Evolutionary conservation across 2,888 invertebrate genomes (phyloP).

Genomic region (Ornithoptera alexandrae): DNA sequence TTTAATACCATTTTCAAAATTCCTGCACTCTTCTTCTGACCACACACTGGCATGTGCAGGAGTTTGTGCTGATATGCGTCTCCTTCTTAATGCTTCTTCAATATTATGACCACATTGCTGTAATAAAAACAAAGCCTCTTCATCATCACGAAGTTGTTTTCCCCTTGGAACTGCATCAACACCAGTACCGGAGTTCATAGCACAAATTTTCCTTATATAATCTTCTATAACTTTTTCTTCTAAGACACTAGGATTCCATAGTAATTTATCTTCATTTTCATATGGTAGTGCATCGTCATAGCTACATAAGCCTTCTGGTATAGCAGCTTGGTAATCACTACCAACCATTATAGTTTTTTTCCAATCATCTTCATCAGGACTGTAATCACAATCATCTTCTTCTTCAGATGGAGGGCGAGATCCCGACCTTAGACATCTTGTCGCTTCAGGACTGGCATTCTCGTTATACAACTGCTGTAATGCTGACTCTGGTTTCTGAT

Average conservation of each 20-base stretch:
- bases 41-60: constrained; percentile 90
- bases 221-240: constrained; percentile 87
- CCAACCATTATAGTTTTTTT: constrained; percentile 98
- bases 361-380: constrained; percentile 93
- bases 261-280: constrained; percentile 95
- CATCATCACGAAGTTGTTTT: constrained; percentile 90
- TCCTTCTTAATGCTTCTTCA: constrained; percentile 93
- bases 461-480: constrained; percentile 70
- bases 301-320: constrained; percentile 93
- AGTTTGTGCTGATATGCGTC: constrained; percentile 85
- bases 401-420: constrained; percentile 89
- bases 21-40: constrained; percentile 98
- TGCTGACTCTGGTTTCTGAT: constrained; percentile 71
- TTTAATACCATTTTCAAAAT: constrained; percentile 97
- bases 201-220: constrained; percentile 84
- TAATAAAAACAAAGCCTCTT: constrained; percentile 92
- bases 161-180: constrained; percentile 84
- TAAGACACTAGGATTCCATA: constrained; percentile 94
- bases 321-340: constrained; percentile 94
- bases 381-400: constrained; percentile 90
- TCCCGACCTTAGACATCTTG: constrained; percentile 78
- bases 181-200: constrained; percentile 67
- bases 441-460: constrained; percentile 66
- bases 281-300: constrained; percentile 97
- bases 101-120: constrained; percentile 96